Evolutionary conservation across 2,113 vertebrate species (phyloP), one percentile per base, ranked within the genome.

Genomic region (Corapipo altera): DNA sequence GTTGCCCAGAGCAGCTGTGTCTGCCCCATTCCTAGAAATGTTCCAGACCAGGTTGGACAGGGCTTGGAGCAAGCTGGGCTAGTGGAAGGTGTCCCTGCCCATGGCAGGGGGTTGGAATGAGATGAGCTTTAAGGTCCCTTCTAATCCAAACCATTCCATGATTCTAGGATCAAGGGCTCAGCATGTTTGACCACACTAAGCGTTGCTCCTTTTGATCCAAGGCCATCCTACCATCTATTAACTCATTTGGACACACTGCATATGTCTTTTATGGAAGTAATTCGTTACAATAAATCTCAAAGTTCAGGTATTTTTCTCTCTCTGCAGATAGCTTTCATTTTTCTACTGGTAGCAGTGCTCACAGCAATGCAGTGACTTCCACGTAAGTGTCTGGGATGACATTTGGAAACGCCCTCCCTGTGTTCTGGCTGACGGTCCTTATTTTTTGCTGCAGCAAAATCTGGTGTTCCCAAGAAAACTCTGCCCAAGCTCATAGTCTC

Each of bases 31-130:
- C 54, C 41, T 83, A 57, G 9, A 0, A 16, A 6, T 62, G 48
- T 1, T 26, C 49, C 28, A 49, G 15, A 14, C 35, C 41, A 5
- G 20, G 9, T 0, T 83, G 78, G 64, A 55, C 0, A 0, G 48
- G 41, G 6, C 64, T 55, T 49, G 71, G 78, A 69, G 55, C 39
- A 62, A 1, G 3, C 39, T 69, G 55, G 20, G 2, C 0, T 1
- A 1, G 41, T 32, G 55, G 35, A 15, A 83, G 17, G 1, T 35
- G 35, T 37, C 79, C 55, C 55, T 70, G 30, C 14, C 43, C 26
- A 35, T 35, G 64, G 71, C 64, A 76, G 55, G 9, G 37, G 46
- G 15, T 5, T 64, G 15, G 41, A 37, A 71, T 0, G 0, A 43
- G 26, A 49, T 49, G 26, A 28, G 18, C 1, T 43, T 28, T 70